phyloP scores from a whole-genome alignment of 2,888 invertebrate genomes.

The Pseudanteris insignis region DNA sequence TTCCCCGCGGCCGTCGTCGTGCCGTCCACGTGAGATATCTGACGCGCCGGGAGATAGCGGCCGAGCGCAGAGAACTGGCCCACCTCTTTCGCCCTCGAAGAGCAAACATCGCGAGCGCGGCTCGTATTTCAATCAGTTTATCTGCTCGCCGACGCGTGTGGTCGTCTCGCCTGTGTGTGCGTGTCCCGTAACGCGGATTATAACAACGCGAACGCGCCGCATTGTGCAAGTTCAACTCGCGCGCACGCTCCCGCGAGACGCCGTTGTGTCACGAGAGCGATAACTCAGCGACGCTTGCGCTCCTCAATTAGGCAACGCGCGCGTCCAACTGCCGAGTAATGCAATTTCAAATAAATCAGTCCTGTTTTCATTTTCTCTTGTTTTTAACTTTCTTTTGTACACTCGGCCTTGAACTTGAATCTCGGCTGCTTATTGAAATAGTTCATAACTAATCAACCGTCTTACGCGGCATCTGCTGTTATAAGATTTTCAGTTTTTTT shows the following conservation, averaged over 20 bases:
- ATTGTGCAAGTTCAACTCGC: no score
- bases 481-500: no score
- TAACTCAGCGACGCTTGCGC: constrained; percentile 62
- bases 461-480: no score
- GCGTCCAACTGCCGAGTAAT: constrained; percentile 49
- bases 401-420: no score
- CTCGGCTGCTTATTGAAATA: no score
- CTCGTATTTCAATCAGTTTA: constrained; percentile 66
- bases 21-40: constrained; percentile 22
- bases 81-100: constrained; percentile 30
- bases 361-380: no score
- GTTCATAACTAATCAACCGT: no score
- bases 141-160: constrained; percentile 66
- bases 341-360: constrained; percentile 64
- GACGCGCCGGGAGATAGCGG: constrained; percentile 35
- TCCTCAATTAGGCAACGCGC: constrained; percentile 63
- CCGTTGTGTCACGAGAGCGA: constrained; percentile 50
- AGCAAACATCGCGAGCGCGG: constrained; percentile 50
- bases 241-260: no score
- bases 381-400: no score
- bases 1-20: constrained; percentile 4
- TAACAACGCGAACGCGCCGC: constrained; percentile 46
- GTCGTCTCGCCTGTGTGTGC: constrained; percentile 51
- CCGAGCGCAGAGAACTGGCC: constrained; percentile 32
- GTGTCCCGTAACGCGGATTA: constrained; percentile 57